Evolutionary conservation across 2,113 vertebrate species (phyloP), one percentile per base, ranked within the genome.

Genomic region (Esox niger): DNA sequence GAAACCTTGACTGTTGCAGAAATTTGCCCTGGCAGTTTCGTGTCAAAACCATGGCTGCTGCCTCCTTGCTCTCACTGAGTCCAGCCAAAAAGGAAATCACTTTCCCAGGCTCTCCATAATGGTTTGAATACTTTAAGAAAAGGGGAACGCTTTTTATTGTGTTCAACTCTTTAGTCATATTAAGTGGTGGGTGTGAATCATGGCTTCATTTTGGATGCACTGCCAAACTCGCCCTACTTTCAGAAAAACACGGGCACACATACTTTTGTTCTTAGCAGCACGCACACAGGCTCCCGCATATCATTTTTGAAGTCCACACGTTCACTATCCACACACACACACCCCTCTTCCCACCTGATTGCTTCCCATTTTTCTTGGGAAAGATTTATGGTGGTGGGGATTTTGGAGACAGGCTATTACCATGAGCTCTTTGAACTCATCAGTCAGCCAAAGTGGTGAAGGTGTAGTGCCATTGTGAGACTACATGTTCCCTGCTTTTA

Each of bases 361-460:
- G 88, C 88, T 78, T 85, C 83, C 84, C 88, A 84, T 89, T 88
- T 91, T 87, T 90, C 86, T 86, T 70, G 13, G 54, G 69, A 63
- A 76, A 90, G 89, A 90, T 90, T 90, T 90, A 89, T 92, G 78
- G 87, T 84, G 52, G 72, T 76, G 74, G 66, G 80, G 80, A 87
- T 86, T 79, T 72, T 79, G 82, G 79, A 89, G 91, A 91, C 89
- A 91, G 86, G 87, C 84, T 88, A 90, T 90, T 90, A 90, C 87
- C 89, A 88, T 87, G 86, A 88, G 77, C 83, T 79, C 83, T 89
- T 87, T 87, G 83, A 89, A 88, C 82, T 90, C 89, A 91, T 91
- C 88, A 87, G 84, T 89, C 89, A 90, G 85, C 79, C 82, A 80
- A 86, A 87, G 82, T 82, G 87, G 79, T 70, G 15, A 77, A 72